Conservation (phyloP, 2,113 vertebrate genomes). For the Hemicordylus capensis region DNA sequence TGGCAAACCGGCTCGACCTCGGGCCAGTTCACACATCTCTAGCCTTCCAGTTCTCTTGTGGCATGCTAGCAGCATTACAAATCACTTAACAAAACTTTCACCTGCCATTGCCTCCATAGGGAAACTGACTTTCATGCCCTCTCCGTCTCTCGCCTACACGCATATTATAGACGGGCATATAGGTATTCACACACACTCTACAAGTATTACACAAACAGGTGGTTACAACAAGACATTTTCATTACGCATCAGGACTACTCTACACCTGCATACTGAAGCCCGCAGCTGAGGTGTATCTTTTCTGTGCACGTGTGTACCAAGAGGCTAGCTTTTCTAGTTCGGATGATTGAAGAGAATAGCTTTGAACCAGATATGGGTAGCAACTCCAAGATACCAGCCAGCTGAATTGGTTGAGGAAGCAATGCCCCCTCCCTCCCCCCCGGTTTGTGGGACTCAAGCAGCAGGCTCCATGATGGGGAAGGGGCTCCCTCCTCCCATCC, state of each 20-base stretch:
- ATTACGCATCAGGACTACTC: neutral
- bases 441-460: neutral
- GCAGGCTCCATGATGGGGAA: neutral
- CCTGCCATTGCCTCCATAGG: too few species aligned
- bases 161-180: neutral
- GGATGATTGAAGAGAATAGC: neutral
- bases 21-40: too few species aligned
- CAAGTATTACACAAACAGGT: neutral
- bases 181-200: too few species aligned
- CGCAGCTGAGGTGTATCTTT: neutral
- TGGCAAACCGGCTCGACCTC: too few species aligned
- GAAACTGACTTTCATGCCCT: too few species aligned
- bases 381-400: neutral
- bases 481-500: too few species aligned
- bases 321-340: neutral
- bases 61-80: too few species aligned
- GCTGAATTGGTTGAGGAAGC: neutral
- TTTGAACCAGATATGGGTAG: neutral
- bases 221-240: fast-evolving
- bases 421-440: too few species aligned
- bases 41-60: too few species aligned
- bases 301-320: neutral
- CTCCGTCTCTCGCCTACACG: neutral
- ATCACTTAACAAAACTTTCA: neutral
- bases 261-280: neutral